These are phyloP conservation scores for Drosophila rufa DNA, from an alignment of 1,140 invertebrate genomes.

Conservation along the genomic window DNA sequence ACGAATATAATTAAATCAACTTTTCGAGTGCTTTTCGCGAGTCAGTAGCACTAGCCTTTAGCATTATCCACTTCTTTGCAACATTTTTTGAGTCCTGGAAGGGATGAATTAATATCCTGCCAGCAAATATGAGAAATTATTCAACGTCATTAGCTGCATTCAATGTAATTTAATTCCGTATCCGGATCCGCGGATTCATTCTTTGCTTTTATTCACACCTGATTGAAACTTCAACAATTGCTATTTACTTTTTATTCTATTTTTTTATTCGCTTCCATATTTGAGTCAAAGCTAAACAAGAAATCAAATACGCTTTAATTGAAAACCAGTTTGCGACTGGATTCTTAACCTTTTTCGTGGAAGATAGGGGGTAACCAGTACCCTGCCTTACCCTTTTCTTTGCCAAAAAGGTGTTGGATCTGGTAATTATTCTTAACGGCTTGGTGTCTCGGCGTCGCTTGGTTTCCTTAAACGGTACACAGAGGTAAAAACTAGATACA, in stretches of 20 bases:
- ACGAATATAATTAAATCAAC: conserved; percentile 75
- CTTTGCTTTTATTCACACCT: conserved; percentile 64
- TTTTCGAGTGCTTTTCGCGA: conserved; percentile 65
- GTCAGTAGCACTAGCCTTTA: conserved; percentile 52
- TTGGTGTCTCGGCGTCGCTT: conserved; percentile 11
- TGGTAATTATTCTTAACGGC: conserved; percentile 64
- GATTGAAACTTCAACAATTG: conserved; percentile 62
- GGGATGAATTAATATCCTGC: conserved; percentile 20
- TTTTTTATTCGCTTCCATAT: conserved; percentile 15
- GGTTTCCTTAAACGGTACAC: conserved; percentile 36
- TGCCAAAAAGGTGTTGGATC: conserved; percentile 11
- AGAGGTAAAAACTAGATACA: too few relatives aligned
- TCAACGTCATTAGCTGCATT: conserved; percentile 77
- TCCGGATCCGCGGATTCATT: background rate
- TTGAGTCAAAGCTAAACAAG: conserved; percentile 22
- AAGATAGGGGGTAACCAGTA: background rate
- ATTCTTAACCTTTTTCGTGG: conserved; percentile 24
- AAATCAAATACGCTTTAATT: conserved; percentile 72
- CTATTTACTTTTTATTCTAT: conserved; percentile 8
- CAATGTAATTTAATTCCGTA: conserved; percentile 36
- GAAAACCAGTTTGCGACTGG: conserved; percentile 69
- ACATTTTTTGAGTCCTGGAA: conserved; percentile 7
- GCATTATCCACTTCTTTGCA: background rate
- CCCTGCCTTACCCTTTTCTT: background rate
- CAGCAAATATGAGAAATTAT: conserved; percentile 46